Evolutionary conservation across 2,113 vertebrate species (phyloP).

Genomic region (Irena cyanogastra): DNA sequence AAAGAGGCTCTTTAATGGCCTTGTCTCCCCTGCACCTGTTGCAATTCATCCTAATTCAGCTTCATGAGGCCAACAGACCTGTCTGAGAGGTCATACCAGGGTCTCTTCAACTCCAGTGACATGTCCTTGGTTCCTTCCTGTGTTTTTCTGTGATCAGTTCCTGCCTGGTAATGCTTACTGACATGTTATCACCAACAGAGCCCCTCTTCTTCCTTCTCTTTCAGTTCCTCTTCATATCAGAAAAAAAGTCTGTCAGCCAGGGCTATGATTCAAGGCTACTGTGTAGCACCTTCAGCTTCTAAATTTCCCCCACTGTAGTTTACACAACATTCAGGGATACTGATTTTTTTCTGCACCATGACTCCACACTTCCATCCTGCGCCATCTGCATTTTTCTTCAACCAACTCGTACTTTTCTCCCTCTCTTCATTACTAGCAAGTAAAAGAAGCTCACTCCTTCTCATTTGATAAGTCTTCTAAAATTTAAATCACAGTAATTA

Average conservation of each 20-base stretch:
- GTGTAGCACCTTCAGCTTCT: neutral
- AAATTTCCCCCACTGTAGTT: neutral
- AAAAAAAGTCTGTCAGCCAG: neutral
- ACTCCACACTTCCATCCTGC: neutral
- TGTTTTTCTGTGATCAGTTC: neutral
- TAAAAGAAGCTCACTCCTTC: neutral
- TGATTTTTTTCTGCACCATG: neutral
- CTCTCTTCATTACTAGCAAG: neutral
- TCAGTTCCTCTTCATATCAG: neutral
- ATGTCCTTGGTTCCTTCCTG: neutral
- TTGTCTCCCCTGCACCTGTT: conserved; percentile 3
- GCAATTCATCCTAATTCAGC: neutral
- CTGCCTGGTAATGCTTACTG: neutral
- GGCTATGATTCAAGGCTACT: neutral
- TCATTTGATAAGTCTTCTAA: neutral
- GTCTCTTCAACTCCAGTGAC: neutral
- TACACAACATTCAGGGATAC: neutral
- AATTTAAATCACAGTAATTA: neutral
- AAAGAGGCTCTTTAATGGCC: neutral
- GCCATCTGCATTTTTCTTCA: neutral
- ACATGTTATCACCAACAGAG: neutral
- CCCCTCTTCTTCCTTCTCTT: neutral
- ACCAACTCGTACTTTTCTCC: neutral
- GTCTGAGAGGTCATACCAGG: neutral
- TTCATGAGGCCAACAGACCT: neutral